Percentiles rank a stretch among this genome's conserved stretches.
These are phyloP conservation scores for Watsonalla binaria DNA, from an alignment of 2,888 invertebrate genomes.

Conservation along the genomic window DNA sequence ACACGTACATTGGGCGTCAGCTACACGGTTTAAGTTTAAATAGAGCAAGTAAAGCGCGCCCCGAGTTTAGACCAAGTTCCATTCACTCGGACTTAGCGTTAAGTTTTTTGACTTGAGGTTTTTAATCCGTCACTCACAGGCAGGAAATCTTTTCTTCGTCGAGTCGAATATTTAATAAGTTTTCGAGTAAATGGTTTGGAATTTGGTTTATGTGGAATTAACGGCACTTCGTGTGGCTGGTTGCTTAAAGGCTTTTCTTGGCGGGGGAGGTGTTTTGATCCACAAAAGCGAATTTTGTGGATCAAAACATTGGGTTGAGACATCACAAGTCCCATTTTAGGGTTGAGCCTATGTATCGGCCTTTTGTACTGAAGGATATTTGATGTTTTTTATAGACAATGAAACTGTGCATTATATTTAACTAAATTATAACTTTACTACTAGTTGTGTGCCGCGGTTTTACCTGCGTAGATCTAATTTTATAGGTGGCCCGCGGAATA, in stretches of 20 bases:
- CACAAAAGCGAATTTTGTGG: neutral
- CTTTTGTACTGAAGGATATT: too few species aligned
- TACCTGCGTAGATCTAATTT: too few species aligned
- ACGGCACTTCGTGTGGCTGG: neutral
- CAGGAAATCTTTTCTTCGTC: neutral
- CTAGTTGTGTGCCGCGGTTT: too few species aligned
- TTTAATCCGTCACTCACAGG: constrained; percentile 3
- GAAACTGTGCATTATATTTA: too few species aligned
- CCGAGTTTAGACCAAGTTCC: neutral
- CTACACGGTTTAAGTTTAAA: constrained; percentile 29
- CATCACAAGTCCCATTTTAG: too few species aligned
- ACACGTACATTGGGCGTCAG: constrained; percentile 1
- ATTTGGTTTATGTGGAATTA: neutral
- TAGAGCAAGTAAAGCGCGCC: constrained; percentile 14
- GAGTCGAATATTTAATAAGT: constrained; percentile 1
- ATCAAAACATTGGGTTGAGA: too few species aligned
- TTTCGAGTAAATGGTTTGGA: neutral
- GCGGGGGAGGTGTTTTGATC: neutral
- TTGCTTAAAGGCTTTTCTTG: neutral
- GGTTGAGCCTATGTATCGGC: too few species aligned
- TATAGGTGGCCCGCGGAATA: too few species aligned
- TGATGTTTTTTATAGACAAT: too few species aligned
- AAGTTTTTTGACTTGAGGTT: constrained; percentile 2
- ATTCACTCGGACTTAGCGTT: constrained; percentile 1
- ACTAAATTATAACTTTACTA: too few species aligned